A percentile compares a stretch with the other conserved stretches of the same genome.
Conservation (phyloP, 2,797 vertebrate genomes). For the Furcifer pardalis region DNA sequence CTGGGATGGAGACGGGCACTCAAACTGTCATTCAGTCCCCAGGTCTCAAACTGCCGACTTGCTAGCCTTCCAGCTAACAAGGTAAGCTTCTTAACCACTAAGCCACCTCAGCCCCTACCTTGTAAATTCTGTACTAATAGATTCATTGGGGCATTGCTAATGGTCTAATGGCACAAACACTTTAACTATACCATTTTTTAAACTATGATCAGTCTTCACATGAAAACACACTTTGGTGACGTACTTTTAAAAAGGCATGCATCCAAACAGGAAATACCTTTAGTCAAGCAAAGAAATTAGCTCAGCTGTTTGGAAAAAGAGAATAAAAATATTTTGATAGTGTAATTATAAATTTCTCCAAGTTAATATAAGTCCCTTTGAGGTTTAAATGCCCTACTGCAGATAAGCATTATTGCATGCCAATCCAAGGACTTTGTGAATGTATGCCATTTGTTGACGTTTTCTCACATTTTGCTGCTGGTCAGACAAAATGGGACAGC, state of each 20-base stretch:
- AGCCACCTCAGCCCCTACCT: too few species aligned
- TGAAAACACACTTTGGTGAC: neutral
- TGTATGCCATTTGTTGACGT: too few species aligned
- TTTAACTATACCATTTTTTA: neutral
- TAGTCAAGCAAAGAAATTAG: neutral
- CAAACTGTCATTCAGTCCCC: too few species aligned
- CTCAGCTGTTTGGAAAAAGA: neutral
- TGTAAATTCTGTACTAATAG: neutral
- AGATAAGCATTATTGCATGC: too few species aligned
- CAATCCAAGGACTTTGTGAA: too few species aligned
- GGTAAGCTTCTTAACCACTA: too few species aligned
- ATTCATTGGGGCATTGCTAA: neutral
- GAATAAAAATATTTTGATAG: neutral
- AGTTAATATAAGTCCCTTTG: neutral
- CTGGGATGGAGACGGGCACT: too few species aligned
- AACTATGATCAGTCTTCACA: neutral
- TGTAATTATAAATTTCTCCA: neutral
- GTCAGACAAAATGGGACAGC: too few species aligned
- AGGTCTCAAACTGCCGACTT: too few species aligned
- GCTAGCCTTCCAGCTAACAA: too few species aligned
- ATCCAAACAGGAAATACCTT: neutral
- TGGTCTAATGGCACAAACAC: neutral
- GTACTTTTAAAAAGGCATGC: neutral
- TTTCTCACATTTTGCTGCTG: too few species aligned
- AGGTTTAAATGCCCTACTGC: neutral